Percentiles rank a stretch among this genome's conserved stretches.
Evolutionary conservation across 2,888 invertebrate genomes (phyloP).

Genomic region (Oligia latruncula): DNA sequence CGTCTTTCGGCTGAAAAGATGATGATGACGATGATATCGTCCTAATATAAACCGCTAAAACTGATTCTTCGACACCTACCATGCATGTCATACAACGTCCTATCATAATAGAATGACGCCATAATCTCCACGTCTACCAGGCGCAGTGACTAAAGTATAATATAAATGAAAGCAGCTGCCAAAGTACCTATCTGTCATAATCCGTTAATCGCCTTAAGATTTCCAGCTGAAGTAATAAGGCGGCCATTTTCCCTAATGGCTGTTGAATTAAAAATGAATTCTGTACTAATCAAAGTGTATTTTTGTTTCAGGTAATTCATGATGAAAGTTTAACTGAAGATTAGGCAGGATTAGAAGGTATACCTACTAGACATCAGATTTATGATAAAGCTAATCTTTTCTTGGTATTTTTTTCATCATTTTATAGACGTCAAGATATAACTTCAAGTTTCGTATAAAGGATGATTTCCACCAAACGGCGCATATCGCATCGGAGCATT

Average conservation of each 20-base stretch:
- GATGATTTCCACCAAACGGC: too few species aligned
- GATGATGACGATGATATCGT: too few species aligned
- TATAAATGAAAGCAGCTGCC: constrained; percentile 16
- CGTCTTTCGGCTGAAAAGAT: too few species aligned
- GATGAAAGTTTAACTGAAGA: background rate
- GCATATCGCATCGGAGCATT: too few species aligned
- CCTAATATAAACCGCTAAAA: too few species aligned
- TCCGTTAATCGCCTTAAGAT: constrained; percentile 41
- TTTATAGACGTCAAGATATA: background rate
- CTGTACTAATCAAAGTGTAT: constrained; percentile 17
- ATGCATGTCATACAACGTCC: too few species aligned
- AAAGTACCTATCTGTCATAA: constrained; percentile 22
- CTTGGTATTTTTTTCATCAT: background rate
- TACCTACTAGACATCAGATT: background rate
- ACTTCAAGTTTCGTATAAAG: background rate
- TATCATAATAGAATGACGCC: too few species aligned
- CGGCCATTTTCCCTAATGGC: constrained; percentile 19
- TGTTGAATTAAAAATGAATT: constrained; percentile 10
- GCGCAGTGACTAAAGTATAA: background rate
- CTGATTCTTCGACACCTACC: too few species aligned
- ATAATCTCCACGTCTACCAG: background rate
- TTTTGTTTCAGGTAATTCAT: constrained; percentile 59
- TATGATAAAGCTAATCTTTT: background rate
- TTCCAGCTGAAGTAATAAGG: constrained; percentile 25
- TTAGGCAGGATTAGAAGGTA: background rate